Conservation (phyloP, 2,797 vertebrate genomes). For the Eutrigla gurnardus region DNA sequence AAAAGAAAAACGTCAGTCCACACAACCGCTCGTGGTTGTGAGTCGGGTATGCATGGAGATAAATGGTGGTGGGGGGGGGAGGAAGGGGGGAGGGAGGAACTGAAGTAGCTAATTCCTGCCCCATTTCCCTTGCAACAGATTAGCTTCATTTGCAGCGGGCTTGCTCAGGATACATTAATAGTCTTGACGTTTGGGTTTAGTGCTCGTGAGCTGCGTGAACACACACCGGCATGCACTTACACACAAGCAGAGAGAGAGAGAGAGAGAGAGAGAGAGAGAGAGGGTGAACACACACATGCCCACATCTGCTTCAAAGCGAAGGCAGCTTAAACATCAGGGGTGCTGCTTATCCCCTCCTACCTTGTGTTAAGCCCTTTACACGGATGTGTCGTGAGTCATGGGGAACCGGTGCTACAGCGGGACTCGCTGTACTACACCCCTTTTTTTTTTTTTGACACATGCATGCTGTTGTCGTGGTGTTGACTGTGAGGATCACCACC, state of each 20-base stretch:
- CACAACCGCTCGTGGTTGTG: conserved; percentile 48
- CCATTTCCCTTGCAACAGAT: conserved; percentile 75
- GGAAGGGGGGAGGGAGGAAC: conserved; percentile 26
- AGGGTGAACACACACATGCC: conserved; percentile 49
- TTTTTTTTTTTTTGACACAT: neutral
- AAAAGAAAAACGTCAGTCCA: conserved; percentile 48
- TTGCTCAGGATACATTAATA: conserved; percentile 75
- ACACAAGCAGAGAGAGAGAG: conserved; percentile 30
- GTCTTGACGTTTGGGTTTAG: conserved; percentile 64
- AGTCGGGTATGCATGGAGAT: conserved; percentile 50
- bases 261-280: conserved; percentile 23
- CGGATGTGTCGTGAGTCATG: conserved; percentile 80
- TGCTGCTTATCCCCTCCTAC: conserved; percentile 80
- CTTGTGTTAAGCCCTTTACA: conserved; percentile 79
- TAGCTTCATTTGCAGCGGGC: conserved; percentile 77
- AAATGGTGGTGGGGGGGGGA: conserved; percentile 23
- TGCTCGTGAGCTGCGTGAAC: conserved; percentile 36
- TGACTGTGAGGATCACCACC: conserved; percentile 26
- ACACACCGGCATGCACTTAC: conserved; percentile 39
- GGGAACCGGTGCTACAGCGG: conserved; percentile 55
- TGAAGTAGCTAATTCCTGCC: conserved; percentile 59
- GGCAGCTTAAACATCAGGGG: conserved; percentile 73
- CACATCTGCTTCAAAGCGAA: conserved; percentile 73
- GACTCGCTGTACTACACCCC: conserved; percentile 28
- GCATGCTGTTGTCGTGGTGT: conserved; percentile 18